These are phyloP conservation scores for Lepus timidus DNA, from an alignment of 2,113 vertebrate species.

Conservation along the genomic window DNA sequence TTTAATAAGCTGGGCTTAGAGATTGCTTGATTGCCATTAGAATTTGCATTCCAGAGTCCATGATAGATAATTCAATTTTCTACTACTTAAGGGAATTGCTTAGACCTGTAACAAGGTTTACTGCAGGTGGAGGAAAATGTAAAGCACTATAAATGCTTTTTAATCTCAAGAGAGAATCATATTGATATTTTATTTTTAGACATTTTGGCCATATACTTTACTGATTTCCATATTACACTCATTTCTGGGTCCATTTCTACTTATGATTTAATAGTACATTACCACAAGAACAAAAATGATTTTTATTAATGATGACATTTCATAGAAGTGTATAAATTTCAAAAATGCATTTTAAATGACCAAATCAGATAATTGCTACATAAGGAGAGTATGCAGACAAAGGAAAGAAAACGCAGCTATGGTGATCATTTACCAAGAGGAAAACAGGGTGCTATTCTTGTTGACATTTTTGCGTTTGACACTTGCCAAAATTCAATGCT, in stretches of 20 bases:
- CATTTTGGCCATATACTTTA: background rate
- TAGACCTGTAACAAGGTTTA: conserved; percentile 31
- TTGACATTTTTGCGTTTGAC: background rate
- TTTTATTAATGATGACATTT: background rate
- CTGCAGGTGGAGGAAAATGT: background rate
- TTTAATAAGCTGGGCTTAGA: background rate
- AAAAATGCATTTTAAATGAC: background rate
- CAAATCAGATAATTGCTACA: background rate
- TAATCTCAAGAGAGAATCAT: background rate
- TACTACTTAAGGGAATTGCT: conserved; percentile 54
- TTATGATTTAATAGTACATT: background rate
- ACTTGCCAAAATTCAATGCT: background rate
- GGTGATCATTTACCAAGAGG: background rate
- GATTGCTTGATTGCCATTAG: conserved; percentile 41
- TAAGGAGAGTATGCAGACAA: background rate
- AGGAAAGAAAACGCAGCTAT: background rate
- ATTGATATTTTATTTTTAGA: conserved; percentile 49
- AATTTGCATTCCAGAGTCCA: conserved; percentile 28
- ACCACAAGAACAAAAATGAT: background rate
- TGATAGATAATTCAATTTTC: conserved; percentile 58
- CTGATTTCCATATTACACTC: background rate
- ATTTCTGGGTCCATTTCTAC: background rate
- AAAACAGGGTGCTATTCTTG: background rate
- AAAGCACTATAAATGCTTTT: background rate
- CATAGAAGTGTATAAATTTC: background rate